Conservation (phyloP, 2,888 invertebrate species). For the Zelleria hepariella region DNA sequence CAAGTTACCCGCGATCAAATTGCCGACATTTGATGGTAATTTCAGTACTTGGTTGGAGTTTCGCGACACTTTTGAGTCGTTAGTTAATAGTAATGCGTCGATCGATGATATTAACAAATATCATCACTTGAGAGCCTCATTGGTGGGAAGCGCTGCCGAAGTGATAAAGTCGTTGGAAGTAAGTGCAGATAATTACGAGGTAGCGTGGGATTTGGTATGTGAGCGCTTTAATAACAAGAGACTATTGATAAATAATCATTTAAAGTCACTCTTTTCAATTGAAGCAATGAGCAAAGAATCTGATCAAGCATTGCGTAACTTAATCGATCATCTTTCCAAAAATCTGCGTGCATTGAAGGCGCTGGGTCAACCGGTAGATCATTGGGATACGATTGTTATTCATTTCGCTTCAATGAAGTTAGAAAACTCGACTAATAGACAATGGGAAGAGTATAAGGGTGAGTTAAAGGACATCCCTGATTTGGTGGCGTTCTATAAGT, state of each 20-base stretch:
- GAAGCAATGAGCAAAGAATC: conserved; percentile 2
- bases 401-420: conserved; percentile 3
- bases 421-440: background rate
- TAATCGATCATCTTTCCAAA: conserved; percentile 7
- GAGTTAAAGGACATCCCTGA: background rate
- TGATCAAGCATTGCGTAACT: conserved; percentile 2
- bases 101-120: conserved; percentile 17
- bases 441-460: conserved; percentile 4
- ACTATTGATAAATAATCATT: conserved; percentile 12
- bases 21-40: conserved; percentile 16
- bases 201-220: conserved; percentile 14
- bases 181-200: conserved; percentile 11
- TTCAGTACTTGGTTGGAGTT: conserved; percentile 18
- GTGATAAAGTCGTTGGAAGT: conserved; percentile 14
- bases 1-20: background rate
- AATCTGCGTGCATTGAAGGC: conserved; percentile 2
- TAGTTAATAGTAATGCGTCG: conserved; percentile 14
- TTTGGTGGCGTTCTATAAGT: background rate
- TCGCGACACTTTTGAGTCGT: conserved; percentile 13
- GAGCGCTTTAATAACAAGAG: conserved; percentile 12
- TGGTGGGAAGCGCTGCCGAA: conserved; percentile 13
- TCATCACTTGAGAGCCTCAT: conserved; percentile 16
- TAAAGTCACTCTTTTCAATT: conserved; percentile 10
- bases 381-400: conserved; percentile 4
- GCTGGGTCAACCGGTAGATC: background rate